phyloP scores from a whole-genome alignment of 2,888 invertebrate genomes.

The Gnatocerus cornutus region DNA sequence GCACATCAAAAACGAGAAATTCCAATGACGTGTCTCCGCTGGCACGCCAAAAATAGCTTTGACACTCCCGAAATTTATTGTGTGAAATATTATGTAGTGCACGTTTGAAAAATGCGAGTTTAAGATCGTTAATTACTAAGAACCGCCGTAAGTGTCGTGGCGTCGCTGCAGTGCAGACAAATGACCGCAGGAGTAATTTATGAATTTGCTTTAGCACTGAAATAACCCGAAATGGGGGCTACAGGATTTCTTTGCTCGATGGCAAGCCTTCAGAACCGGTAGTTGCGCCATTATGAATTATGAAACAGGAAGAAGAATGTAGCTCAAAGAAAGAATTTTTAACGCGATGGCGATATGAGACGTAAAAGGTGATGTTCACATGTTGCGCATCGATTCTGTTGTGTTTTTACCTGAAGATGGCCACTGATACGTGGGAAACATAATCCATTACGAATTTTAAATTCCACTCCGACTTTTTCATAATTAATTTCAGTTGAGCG shows the following conservation, averaged over 20 bases:
- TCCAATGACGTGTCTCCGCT: conserved; percentile 27
- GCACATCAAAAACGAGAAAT: conserved; percentile 19
- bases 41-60: conserved; percentile 49
- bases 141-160: conserved; percentile 69
- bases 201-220: conserved; percentile 48
- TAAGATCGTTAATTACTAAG: conserved; percentile 71
- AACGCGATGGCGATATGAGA: conserved; percentile 34
- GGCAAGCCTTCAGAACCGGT: conserved; percentile 27
- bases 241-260: neutral
- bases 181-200: conserved; percentile 70
- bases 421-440: conserved; percentile 64
- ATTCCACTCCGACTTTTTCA: conserved; percentile 56
- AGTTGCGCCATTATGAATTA: conserved; percentile 40
- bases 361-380: conserved; percentile 37
- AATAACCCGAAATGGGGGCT: conserved; percentile 31
- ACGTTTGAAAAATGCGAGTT: conserved; percentile 70
- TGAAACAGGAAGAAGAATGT: conserved; percentile 39
- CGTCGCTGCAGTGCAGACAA: conserved; percentile 70
- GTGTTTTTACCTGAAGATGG: conserved; percentile 37
- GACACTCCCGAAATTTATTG: conserved; percentile 70
- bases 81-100: conserved; percentile 70
- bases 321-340: conserved; percentile 20
- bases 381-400: conserved; percentile 4
- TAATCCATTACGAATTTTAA: conserved; percentile 65
- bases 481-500: conserved; percentile 21